Evolutionary conservation across 2,113 vertebrate species (phyloP).

Genomic region (Triplophysa tibetana): DNA sequence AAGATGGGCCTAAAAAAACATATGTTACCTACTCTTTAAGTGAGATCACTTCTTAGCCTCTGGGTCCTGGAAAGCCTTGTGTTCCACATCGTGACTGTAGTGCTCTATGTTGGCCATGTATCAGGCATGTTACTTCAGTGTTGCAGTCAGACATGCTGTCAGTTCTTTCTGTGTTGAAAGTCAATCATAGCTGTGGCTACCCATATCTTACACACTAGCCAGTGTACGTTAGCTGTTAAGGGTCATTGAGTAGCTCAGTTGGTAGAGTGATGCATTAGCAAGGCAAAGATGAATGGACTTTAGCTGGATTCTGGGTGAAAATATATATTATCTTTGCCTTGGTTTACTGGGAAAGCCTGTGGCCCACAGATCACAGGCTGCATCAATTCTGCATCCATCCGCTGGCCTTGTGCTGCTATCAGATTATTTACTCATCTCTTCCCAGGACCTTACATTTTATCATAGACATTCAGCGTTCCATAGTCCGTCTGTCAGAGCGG

Average conservation of each 20-base stretch:
- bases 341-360: constrained; percentile 34
- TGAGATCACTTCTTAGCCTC: constrained; percentile 3
- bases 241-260: too few relatives aligned
- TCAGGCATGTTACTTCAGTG: not conserved
- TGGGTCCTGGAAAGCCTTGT: not conserved
- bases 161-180: not conserved
- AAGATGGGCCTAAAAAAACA: too few relatives aligned
- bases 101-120: not conserved
- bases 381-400: constrained; percentile 33
- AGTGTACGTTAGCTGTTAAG: too few relatives aligned
- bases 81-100: not conserved
- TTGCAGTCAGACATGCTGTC: not conserved
- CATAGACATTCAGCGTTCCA: constrained; percentile 31
- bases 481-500: not conserved
- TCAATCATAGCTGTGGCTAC: not conserved
- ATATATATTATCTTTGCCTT: not conserved
- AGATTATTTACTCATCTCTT: constrained; percentile 41
- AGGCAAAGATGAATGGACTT: not conserved
- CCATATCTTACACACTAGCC: too few relatives aligned
- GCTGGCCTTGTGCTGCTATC: constrained; percentile 38
- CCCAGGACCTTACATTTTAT: constrained; percentile 46
- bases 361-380: constrained; percentile 30
- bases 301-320: not conserved
- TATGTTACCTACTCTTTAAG: too few relatives aligned
- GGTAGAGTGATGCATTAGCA: too few relatives aligned